Conservation (phyloP, 2,113 vertebrate species). For the Notechis scutatus region DNA sequence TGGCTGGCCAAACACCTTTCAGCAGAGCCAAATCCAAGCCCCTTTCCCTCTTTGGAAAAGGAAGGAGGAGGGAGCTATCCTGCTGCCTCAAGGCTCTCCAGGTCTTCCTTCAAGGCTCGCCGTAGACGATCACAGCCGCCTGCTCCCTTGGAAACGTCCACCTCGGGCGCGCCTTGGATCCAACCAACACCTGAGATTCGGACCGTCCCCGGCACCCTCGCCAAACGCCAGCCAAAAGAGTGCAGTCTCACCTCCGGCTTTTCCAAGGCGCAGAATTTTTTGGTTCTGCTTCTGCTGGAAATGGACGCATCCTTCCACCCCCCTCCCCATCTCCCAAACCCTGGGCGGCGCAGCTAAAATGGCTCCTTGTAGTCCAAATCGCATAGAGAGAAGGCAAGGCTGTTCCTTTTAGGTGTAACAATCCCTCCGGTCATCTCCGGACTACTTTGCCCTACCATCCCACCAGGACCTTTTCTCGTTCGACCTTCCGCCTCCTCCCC, state of each 20-base stretch:
- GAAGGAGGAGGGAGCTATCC: not conserved
- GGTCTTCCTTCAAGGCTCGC: not conserved
- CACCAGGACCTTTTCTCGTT: not conserved
- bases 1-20: not conserved
- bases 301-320: not conserved
- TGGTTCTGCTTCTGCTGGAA: conserved; percentile 21
- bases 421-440: not conserved
- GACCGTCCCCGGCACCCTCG: too few relatives aligned
- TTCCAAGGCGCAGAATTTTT: not conserved
- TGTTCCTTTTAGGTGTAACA: not conserved
- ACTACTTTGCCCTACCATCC: not conserved
- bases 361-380: conserved; percentile 60
- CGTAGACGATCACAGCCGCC: not conserved
- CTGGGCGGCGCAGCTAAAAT: conserved; percentile 69
- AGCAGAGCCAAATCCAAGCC: not conserved
- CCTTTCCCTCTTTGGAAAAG: not conserved
- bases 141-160: not conserved
- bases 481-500: not conserved
- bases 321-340: not conserved
- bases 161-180: not conserved
- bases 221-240: not conserved
- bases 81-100: not conserved
- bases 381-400: conserved; percentile 30
- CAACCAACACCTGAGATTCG: not conserved
- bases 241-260: not conserved